Conservation (phyloP, 2,888 invertebrate species). For the Hyposoter didymator region DNA sequence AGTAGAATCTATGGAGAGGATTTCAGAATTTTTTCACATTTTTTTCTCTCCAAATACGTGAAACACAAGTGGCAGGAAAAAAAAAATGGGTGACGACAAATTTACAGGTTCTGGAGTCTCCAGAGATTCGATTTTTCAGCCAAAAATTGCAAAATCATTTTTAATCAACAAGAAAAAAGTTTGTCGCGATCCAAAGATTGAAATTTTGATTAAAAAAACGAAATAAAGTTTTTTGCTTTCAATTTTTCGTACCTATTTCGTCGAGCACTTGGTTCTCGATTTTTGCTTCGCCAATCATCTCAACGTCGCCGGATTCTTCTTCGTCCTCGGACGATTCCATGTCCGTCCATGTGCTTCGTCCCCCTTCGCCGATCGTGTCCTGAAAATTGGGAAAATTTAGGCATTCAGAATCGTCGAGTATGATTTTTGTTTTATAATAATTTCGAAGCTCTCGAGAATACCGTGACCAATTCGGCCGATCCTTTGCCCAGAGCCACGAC, state of each 20-base stretch:
- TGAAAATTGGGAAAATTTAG: conserved; percentile 53
- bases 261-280: conserved; percentile 76
- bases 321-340: conserved; percentile 76
- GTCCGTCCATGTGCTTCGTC: conserved; percentile 77
- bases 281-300: conserved; percentile 77
- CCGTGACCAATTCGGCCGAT: conserved; percentile 83
- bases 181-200: not conserved
- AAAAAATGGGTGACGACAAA: too few species aligned
- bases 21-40: too few species aligned
- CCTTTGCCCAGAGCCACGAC: conserved; percentile 76
- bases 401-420: not conserved
- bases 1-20: too few species aligned
- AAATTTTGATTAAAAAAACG: not conserved
- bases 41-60: too few species aligned
- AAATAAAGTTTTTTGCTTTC: not conserved
- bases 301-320: conserved; percentile 79
- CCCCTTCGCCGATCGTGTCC: conserved; percentile 80
- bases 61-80: too few species aligned
- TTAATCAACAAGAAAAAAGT: not conserved
- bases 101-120: too few species aligned
- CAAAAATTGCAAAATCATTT: not conserved
- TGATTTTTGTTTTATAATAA: not conserved
- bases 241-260: conserved; percentile 77
- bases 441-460: conserved; percentile 42
- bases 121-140: not conserved